A percentile compares a stretch with the other conserved stretches of the same genome.
These are phyloP conservation scores for Alosa alosa DNA, from an alignment of 2,113 vertebrate genomes.

Conservation along the genomic window DNA sequence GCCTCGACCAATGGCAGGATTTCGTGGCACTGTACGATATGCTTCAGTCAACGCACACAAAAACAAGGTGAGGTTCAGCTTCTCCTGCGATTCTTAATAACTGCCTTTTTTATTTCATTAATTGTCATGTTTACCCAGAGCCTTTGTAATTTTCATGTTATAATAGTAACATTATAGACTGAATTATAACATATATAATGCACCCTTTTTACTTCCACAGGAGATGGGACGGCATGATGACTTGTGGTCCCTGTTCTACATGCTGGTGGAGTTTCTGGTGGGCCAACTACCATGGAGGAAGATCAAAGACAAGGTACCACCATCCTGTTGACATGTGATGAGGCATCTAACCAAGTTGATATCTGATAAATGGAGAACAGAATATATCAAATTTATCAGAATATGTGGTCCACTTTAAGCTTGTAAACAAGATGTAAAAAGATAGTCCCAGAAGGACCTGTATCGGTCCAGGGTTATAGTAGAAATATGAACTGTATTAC, in stretches of 20 bases:
- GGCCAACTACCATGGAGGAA: constrained; percentile 99
- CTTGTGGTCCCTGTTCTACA: constrained; percentile 99
- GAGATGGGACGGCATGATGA: constrained; percentile 99
- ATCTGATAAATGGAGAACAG: not conserved
- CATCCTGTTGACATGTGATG: not conserved
- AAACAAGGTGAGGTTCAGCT: constrained; percentile 81
- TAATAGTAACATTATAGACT: too few species aligned
- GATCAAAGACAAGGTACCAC: constrained; percentile 95
- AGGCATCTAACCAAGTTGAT: too few species aligned
- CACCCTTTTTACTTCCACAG: constrained; percentile 61
- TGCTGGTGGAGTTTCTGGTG: constrained; percentile 97
- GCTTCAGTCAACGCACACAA: constrained; percentile 96
- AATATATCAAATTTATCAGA: not conserved
- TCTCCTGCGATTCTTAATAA: not conserved
- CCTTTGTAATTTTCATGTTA: not conserved
- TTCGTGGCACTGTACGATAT: constrained; percentile 95
- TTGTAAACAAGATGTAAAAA: not conserved
- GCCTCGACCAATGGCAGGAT: constrained; percentile 94
- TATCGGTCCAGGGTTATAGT: not conserved
- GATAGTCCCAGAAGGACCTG: not conserved
- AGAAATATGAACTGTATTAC: not conserved
- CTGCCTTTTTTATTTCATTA: not conserved
- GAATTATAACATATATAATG: not conserved
- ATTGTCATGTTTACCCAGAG: not conserved
- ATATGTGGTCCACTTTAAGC: not conserved